Conservation (phyloP, 2,797 vertebrate species). For the Jordanella pulchra region DNA sequence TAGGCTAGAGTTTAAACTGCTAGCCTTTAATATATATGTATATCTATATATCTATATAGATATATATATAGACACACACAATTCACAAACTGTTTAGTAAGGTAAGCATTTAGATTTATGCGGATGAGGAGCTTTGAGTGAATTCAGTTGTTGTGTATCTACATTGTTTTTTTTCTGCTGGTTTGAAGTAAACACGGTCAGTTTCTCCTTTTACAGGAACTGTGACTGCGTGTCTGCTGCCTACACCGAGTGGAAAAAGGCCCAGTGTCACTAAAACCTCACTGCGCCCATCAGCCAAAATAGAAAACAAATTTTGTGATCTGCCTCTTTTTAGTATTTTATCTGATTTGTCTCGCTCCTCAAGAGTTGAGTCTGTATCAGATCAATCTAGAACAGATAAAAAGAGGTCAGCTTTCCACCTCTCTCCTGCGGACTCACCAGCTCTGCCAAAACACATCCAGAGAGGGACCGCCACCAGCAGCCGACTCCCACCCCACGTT, state of each 20-base stretch:
- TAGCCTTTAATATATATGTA: too few relatives aligned
- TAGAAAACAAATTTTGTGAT: not conserved
- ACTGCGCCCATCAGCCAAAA: not conserved
- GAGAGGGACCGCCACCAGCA: slow-evolving; percentile 56
- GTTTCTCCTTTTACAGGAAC: slow-evolving; percentile 54
- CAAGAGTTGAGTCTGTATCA: not conserved
- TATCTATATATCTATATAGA: too few relatives aligned
- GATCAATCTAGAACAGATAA: not conserved
- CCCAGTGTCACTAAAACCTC: slow-evolving; percentile 8
- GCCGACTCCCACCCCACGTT: slow-evolving; percentile 26
- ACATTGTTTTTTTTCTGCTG: not conserved
- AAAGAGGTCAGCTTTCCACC: not conserved
- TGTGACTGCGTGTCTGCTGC: slow-evolving; percentile 5
- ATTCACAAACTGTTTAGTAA: not conserved
- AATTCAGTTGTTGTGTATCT: not conserved
- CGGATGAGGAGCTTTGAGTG: not conserved
- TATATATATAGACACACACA: not conserved
- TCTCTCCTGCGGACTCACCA: slow-evolving; percentile 65
- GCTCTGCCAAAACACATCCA: slow-evolving; percentile 71
- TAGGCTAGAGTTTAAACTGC: too few relatives aligned
- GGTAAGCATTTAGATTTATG: not conserved
- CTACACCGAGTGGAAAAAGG: slow-evolving; percentile 2
- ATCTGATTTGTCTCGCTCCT: not conserved
- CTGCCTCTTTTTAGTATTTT: not conserved
- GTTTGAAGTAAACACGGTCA: slow-evolving; percentile 14